phyloP scores from a whole-genome alignment of 2,113 vertebrate genomes.

The Caranx melampygus region DNA sequence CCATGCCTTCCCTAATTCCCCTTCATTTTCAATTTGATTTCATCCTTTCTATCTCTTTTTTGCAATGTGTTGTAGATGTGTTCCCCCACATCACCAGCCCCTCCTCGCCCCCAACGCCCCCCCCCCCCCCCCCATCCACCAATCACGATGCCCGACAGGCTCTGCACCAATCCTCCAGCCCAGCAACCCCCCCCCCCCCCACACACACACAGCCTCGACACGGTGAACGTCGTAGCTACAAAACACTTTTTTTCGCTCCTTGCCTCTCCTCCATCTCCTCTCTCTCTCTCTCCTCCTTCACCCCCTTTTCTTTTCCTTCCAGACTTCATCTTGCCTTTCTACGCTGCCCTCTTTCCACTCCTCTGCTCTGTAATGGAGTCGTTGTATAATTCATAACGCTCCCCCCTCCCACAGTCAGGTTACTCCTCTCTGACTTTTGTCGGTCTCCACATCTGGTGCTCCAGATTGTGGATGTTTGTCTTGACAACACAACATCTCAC shows the following conservation, averaged over 20 bases:
- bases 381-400: slow-evolving; percentile 73
- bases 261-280: neutral
- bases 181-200: slow-evolving; percentile 44
- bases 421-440: slow-evolving; percentile 18
- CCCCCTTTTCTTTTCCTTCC: neutral
- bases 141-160: slow-evolving; percentile 51
- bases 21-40: slow-evolving; percentile 45
- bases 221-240: neutral
- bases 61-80: slow-evolving; percentile 33
- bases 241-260: slow-evolving; percentile 13
- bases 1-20: slow-evolving; percentile 4
- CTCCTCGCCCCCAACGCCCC: slow-evolving; percentile 6
- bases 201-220: neutral
- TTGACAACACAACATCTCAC: neutral
- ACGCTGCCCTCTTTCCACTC: neutral
- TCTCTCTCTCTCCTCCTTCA: neutral
- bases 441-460: slow-evolving; percentile 12
- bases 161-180: slow-evolving; percentile 68
- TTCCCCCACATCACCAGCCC: slow-evolving; percentile 28
- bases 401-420: slow-evolving; percentile 32
- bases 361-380: slow-evolving; percentile 48
- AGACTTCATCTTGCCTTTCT: neutral
- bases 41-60: slow-evolving; percentile 26
- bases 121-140: slow-evolving; percentile 46
- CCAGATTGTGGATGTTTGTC: neutral